phyloP scores from a whole-genome alignment of 2,888 invertebrate genomes.

The Galeopsomyia nigrocyanea region DNA sequence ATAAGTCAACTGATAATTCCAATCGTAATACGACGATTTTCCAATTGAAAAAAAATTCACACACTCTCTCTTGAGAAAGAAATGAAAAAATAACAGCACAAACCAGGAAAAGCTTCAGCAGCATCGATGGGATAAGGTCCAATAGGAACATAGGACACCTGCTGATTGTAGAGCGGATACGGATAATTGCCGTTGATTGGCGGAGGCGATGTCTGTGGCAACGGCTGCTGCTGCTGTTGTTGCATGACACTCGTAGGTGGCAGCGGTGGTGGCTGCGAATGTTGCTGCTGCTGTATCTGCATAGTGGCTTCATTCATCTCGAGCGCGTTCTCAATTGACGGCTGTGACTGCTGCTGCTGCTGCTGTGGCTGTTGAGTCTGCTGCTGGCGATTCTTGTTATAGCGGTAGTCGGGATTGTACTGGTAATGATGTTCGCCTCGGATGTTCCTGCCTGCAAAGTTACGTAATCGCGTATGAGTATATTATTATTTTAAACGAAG shows the following conservation, averaged over 20 bases:
- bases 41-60: conserved; percentile 1
- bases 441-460: conserved; percentile 32
- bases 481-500: too few relatives aligned
- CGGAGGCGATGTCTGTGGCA: conserved; percentile 28
- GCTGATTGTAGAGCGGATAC: conserved; percentile 43
- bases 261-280: neutral
- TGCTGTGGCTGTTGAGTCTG: conserved; percentile 26
- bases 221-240: conserved; percentile 7
- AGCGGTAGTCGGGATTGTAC: neutral
- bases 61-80: neutral
- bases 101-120: conserved; percentile 39
- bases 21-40: too few relatives aligned
- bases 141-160: conserved; percentile 39
- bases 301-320: conserved; percentile 17
- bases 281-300: conserved; percentile 27
- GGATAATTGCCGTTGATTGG: conserved; percentile 34
- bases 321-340: conserved; percentile 16
- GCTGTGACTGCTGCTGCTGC: conserved; percentile 34
- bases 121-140: conserved; percentile 35
- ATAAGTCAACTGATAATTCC: too few relatives aligned
- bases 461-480: neutral
- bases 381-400: neutral
- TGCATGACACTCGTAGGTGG: neutral
- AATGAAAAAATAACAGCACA: neutral
- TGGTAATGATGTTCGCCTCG: conserved; percentile 30